phyloP scores from a whole-genome alignment of 2,797 vertebrate species.

The Tenualosa thibaudeaui region DNA sequence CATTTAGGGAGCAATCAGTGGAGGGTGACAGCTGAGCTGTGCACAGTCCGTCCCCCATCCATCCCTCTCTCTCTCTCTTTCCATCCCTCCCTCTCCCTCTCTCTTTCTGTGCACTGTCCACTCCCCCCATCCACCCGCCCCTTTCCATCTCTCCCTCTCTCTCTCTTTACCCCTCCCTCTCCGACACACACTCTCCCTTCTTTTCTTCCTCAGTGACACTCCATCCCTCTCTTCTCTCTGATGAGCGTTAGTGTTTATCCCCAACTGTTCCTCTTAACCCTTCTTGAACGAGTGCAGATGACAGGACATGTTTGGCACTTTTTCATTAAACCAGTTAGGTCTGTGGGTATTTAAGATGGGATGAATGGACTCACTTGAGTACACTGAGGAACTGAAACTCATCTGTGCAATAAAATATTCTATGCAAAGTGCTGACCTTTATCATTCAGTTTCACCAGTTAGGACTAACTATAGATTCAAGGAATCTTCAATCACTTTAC shows the following conservation, averaged over 20 bases:
- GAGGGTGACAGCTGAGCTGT: constrained; percentile 24
- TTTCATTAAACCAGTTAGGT: background rate
- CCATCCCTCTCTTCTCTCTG: background rate
- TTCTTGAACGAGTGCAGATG: background rate
- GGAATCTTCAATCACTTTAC: too few relatives aligned
- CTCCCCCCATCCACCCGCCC: background rate
- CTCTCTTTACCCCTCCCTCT: background rate
- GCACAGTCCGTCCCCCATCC: background rate
- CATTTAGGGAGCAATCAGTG: constrained; percentile 16
- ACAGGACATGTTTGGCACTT: background rate
- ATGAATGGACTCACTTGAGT: too few relatives aligned
- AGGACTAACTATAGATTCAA: too few relatives aligned
- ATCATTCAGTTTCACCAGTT: too few relatives aligned
- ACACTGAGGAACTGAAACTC: too few relatives aligned
- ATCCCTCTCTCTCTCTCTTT: background rate
- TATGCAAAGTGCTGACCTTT: too few relatives aligned
- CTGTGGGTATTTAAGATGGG: too few relatives aligned
- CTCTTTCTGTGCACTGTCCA: constrained; percentile 5
- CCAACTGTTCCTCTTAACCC: background rate
- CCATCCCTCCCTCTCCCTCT: background rate
- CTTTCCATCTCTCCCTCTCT: too few relatives aligned
- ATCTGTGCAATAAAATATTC: too few relatives aligned
- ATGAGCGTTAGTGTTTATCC: background rate
- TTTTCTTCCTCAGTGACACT: background rate
- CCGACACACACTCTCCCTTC: background rate